Evolutionary conservation across 2,888 invertebrate species (phyloP), one percentile per base, ranked within the genome.

Genomic region (Orthosia incerta): DNA sequence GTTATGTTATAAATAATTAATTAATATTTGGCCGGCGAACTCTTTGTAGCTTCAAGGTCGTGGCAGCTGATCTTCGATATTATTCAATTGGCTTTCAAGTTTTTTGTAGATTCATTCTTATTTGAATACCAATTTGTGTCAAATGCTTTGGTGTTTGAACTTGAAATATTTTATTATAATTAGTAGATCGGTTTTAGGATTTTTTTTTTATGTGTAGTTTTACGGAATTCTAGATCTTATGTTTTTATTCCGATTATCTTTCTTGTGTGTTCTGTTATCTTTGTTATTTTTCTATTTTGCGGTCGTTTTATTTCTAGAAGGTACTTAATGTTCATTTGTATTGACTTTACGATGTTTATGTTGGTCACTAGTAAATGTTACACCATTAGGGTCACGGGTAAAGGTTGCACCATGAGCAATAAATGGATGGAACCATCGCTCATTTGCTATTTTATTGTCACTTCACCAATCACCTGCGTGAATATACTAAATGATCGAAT

Each of bases 1-100:
- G 95, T 95, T 94, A 90, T 91, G 90, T 91, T 92, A 93, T 93
- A 94, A 93, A 94, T 94, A 94, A 93, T 94, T 94, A 93, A 94
- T 95, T 94, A 94, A 93, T 93, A 93, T 94, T 95, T 93, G 93
- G 92, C 90, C 92, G 93, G 92, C 93, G 91, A 94, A 94, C 93
- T 94, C 92, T 92, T 91, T 90, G 91, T 90, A 87, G 88, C 89
- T 89, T 89, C 95, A 95, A 95, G 95, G 95, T 93, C 89, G 86
- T 74, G 61, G 75, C 84, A 88, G 86, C 83, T 86, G 87, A 90
- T 88, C 88, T 88, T 87, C 80, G 86, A 83, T 87, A 89, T 86
- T 88, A 88, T 83, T 88, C 80, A 80, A 83, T 86, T 87, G 65
- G 66, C 53, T 76, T 80, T 77, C 76, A 76, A 82, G 64, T 82